phyloP scores from a whole-genome alignment of 2,797 vertebrate species.

The Sparidentex hasta region DNA sequence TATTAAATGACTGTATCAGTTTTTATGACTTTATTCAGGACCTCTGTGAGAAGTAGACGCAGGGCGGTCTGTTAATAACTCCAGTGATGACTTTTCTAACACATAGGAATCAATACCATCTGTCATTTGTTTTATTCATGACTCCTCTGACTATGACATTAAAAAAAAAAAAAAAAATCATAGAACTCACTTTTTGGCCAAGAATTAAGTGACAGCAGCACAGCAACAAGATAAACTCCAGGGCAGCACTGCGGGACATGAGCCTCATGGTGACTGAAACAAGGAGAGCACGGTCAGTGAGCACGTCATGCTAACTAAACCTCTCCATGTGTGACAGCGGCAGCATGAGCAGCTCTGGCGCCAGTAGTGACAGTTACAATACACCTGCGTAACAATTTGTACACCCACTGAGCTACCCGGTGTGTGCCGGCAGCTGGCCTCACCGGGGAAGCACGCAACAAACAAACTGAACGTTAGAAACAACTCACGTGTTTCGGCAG shows the following conservation, averaged over 20 bases:
- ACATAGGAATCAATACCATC: neutral
- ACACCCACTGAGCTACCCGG: neutral
- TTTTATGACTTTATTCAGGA: neutral
- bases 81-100: neutral
- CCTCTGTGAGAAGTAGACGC: neutral
- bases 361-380: neutral
- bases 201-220: constrained; percentile 20
- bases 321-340: neutral
- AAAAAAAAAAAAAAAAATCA: too few relatives aligned
- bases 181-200: constrained; percentile 58
- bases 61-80: neutral
- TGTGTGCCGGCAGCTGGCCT: neutral
- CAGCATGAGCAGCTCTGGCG: too few relatives aligned
- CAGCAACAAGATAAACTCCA: constrained; percentile 37
- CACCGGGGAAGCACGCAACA: neutral
- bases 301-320: neutral
- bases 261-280: constrained; percentile 55
- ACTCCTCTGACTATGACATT: neutral
- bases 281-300: neutral
- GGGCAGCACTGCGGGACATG: neutral
- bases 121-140: neutral
- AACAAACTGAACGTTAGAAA: neutral
- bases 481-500: neutral
- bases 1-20: too few relatives aligned
- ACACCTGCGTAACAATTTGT: neutral